Conservation (phyloP, 2,888 invertebrate species). For the Pherbina coryleti region DNA sequence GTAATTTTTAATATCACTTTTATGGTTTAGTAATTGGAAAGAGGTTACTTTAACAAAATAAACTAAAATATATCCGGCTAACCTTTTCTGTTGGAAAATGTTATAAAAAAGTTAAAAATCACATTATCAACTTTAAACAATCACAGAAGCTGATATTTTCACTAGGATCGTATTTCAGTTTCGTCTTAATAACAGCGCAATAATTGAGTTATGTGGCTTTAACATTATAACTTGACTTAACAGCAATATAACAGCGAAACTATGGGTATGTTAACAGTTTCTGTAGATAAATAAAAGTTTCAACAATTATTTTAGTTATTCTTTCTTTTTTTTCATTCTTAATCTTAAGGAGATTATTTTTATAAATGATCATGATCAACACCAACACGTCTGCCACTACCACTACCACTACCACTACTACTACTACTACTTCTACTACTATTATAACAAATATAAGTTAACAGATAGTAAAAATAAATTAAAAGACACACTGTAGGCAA, state of each 20-base stretch:
- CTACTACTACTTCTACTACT: background rate
- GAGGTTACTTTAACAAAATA: background rate
- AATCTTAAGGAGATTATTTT: background rate
- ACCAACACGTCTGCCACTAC: background rate
- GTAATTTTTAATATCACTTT: background rate
- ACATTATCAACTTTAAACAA: no score
- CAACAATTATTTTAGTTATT: background rate
- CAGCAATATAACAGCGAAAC: no score
- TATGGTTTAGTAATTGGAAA: background rate
- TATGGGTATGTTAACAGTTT: no score
- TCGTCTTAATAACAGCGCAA: no score
- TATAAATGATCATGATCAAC: slow-evolving; percentile 3
- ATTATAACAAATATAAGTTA: slow-evolving; percentile 56
- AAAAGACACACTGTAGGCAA: slow-evolving; percentile 68
- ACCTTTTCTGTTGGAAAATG: no score
- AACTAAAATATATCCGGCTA: no score
- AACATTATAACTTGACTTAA: no score
- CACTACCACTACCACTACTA: background rate
- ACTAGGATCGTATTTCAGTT: no score
- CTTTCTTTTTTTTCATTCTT: background rate
- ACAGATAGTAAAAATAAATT: slow-evolving; percentile 64
- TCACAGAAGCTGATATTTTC: no score
- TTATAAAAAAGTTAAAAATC: no score
- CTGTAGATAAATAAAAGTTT: background rate
- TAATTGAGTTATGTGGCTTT: no score